Base-by-base conservation (phyloP, 2,797 vertebrate species). In the Otus scops region DNA sequence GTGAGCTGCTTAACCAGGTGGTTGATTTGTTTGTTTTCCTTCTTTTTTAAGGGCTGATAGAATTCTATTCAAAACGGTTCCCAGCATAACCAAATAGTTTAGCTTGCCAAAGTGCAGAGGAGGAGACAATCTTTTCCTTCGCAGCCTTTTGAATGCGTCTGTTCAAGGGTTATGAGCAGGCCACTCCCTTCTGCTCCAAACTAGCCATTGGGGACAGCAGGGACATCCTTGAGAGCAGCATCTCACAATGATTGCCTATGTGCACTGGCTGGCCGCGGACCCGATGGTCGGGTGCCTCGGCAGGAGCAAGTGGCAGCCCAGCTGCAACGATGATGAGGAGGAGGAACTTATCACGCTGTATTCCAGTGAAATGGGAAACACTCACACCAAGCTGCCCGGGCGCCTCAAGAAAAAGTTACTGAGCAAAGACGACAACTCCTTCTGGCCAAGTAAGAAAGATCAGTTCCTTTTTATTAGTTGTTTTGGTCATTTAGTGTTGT, bases 401-500 rank as follows among this genome's bases (percentile, higher is more conserved):
- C 97, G 97, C 94, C 95, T 98, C 76, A 98, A 96, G 92, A 98
- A 98, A 50, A 98, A 98, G 95, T 98, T 98, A 7, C 98, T 98
- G 96, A 95, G 98, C 91, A 99, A 98, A 97, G 98, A 98, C 5
- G 97, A 97, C 50, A 98, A 95, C 92, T 98, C 98, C 69, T 98
- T 99, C 73, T 99, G 99, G 99, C 98, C 98, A 48, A 98, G 98
- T 96, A 99, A 99, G 98, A 98, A 50, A 71, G 53, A 93, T 45
- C 8, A 3, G n/a, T 38, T 94, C 24, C n/a, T 68, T 81, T 81
- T 89, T 3, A 4, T 43, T 74, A 73, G 73, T 48, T 19, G 0
- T 69, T 81, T 34, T 10, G 36, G 51, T 88, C 7, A 2, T 82
- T 88, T 79, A 41, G 64, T 3, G 0, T n/a, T 75, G 24, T 11